Conservation (phyloP, 2,888 invertebrate genomes). For the Nematopogon swammerdamellus region DNA sequence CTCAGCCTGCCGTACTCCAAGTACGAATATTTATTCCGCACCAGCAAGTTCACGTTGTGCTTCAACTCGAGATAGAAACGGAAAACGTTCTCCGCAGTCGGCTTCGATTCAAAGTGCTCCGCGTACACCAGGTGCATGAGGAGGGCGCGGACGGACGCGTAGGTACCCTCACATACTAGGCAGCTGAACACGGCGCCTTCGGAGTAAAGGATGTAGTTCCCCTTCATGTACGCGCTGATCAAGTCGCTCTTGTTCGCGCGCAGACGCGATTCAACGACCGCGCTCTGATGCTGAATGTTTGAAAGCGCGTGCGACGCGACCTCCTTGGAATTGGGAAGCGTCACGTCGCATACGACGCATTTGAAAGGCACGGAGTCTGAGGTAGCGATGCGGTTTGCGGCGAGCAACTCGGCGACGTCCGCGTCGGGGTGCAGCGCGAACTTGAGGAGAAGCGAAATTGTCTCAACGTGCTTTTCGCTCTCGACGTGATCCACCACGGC, state of each 20-base stretch:
- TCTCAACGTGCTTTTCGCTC: conserved; percentile 30
- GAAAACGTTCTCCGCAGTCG: conserved; percentile 34
- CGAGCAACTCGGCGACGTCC: conserved; percentile 21
- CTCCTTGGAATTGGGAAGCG: conserved; percentile 22
- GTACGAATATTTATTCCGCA: conserved; percentile 39
- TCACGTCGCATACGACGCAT: conserved; percentile 28
- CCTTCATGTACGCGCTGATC: conserved; percentile 42
- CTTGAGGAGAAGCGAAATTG: conserved; percentile 29
- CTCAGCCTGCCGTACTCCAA: conserved; percentile 37
- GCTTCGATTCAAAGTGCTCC: conserved; percentile 31
- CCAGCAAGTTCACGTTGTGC: conserved; percentile 42
- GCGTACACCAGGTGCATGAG: conserved; percentile 38
- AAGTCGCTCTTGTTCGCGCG: conserved; percentile 33
- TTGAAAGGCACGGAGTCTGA: conserved; percentile 16
- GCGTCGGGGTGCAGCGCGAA: conserved; percentile 22
- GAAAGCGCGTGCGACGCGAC: conserved; percentile 30
- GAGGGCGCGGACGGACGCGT: conserved; percentile 36
- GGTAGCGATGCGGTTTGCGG: conserved; percentile 22
- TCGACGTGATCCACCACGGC: conserved; percentile 45
- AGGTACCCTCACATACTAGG: conserved; percentile 27
- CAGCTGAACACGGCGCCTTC: conserved; percentile 37
- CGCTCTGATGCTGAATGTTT: conserved; percentile 30
- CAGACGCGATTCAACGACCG: conserved; percentile 23
- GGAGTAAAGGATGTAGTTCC: conserved; percentile 33
- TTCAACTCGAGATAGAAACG: conserved; percentile 45